Percentiles rank a stretch among this genome's conserved stretches.
These are phyloP conservation scores for Molossus molossus DNA, from an alignment of 2,797 vertebrate genomes.

Conservation along the genomic window DNA sequence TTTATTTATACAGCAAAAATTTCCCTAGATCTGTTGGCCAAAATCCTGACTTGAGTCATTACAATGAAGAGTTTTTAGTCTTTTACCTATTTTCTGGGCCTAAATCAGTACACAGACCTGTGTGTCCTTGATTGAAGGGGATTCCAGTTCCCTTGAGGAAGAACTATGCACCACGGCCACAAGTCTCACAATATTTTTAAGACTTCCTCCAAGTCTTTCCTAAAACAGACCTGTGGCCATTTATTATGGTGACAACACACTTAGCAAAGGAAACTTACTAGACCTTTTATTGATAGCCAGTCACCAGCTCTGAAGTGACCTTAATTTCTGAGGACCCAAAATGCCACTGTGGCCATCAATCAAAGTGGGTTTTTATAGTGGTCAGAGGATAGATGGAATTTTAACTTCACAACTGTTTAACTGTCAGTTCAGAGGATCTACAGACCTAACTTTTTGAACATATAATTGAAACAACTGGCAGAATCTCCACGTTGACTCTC, in stretches of 20 bases:
- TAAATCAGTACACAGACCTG: neutral
- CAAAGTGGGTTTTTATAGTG: neutral
- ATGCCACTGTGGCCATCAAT: conserved; percentile 21
- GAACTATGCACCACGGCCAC: neutral
- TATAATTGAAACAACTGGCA: neutral
- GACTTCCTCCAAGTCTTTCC: neutral
- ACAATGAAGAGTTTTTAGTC: neutral
- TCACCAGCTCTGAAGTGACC: neutral
- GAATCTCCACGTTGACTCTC: neutral
- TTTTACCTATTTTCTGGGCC: neutral
- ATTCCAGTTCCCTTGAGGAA: neutral
- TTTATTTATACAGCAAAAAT: neutral
- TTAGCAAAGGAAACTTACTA: neutral
- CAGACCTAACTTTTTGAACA: neutral
- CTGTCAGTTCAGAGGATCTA: neutral
- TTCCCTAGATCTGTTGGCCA: neutral
- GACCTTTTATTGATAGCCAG: neutral
- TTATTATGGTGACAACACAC: neutral
- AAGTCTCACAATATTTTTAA: neutral
- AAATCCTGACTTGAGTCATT: neutral
- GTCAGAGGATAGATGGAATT: conserved; percentile 30
- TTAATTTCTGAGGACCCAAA: conserved; percentile 2
- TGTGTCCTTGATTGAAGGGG: neutral
- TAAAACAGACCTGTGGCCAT: neutral
- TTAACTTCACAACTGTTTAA: neutral